A percentile compares a stretch with the other conserved stretches of the same genome.
These are phyloP conservation scores for Crematogaster levior DNA, from an alignment of 2,888 invertebrate species.

Conservation along the genomic window DNA sequence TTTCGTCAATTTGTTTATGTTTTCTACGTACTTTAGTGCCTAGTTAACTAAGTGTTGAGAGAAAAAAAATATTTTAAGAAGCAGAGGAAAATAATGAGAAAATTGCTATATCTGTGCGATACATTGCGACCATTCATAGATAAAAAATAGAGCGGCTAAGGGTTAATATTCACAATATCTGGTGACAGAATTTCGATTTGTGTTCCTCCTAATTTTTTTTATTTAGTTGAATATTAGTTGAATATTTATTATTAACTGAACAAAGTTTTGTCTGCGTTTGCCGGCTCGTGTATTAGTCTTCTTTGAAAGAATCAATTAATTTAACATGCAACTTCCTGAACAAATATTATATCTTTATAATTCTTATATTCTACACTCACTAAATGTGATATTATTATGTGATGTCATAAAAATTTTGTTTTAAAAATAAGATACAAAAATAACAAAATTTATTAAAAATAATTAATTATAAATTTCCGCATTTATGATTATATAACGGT, in stretches of 20 bases:
- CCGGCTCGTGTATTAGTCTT: not conserved
- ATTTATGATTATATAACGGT: slow-evolving; percentile 4
- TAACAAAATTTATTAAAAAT: slow-evolving; percentile 6
- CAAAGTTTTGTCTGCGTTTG: not conserved
- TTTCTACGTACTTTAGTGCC: too few species aligned
- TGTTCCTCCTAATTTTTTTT: not conserved
- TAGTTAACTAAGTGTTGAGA: too few species aligned
- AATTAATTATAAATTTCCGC: slow-evolving; percentile 11
- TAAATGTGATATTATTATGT: not conserved
- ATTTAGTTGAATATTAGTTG: too few species aligned
- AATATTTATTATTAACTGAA: not conserved
- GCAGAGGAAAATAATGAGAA: too few species aligned
- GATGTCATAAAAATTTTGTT: not conserved
- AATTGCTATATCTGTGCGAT: too few species aligned
- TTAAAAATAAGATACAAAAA: too few species aligned
- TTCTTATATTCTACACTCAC: too few species aligned
- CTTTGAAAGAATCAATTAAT: not conserved
- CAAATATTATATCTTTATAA: too few species aligned
- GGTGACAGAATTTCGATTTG: not conserved
- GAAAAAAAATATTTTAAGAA: too few species aligned
- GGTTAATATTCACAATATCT: not conserved
- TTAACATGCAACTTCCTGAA: not conserved
- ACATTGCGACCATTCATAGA: too few species aligned
- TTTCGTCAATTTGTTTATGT: too few species aligned
- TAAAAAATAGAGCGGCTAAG: too few species aligned